phyloP scores from a whole-genome alignment of 2,113 vertebrate genomes.

The Lontra canadensis region DNA sequence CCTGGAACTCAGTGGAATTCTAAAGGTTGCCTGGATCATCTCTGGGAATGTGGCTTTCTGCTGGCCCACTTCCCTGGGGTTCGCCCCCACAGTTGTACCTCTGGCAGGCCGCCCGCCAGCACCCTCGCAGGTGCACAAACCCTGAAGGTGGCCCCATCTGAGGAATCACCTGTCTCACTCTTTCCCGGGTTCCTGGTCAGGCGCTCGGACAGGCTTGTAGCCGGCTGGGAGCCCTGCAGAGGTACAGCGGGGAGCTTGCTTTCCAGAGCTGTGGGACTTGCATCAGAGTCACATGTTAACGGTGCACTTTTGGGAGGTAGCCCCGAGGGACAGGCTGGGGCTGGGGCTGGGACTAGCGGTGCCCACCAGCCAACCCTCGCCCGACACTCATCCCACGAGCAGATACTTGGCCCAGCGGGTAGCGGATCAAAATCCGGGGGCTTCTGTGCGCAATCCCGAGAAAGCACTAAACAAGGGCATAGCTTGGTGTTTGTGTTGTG shows the following conservation, averaged over 20 bases:
- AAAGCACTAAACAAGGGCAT: not conserved
- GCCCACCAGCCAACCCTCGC: not conserved
- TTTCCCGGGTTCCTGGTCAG: not conserved
- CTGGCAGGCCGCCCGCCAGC: not conserved
- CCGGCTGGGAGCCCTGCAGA: not conserved
- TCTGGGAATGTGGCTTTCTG: not conserved
- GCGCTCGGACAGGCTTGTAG: not conserved
- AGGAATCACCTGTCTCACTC: too few relatives aligned
- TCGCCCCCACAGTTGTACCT: not conserved
- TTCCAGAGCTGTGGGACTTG: not conserved
- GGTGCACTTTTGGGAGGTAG: fast-evolving
- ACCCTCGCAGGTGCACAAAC: not conserved
- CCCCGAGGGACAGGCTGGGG: not conserved
- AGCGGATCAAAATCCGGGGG: not conserved
- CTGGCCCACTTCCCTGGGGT: not conserved
- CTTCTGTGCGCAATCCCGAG: not conserved
- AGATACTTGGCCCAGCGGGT: not conserved
- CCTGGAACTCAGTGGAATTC: not conserved
- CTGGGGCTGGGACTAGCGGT: not conserved
- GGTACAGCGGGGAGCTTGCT: fast-evolving
- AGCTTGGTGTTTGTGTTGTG: not conserved
- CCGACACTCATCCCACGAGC: not conserved
- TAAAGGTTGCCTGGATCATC: not conserved
- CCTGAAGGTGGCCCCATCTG: not conserved
- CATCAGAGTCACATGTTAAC: fast-evolving